Conservation (phyloP, 2,113 vertebrate species). For the rabbit (Oryctolagus cuniculus) region DNA sequence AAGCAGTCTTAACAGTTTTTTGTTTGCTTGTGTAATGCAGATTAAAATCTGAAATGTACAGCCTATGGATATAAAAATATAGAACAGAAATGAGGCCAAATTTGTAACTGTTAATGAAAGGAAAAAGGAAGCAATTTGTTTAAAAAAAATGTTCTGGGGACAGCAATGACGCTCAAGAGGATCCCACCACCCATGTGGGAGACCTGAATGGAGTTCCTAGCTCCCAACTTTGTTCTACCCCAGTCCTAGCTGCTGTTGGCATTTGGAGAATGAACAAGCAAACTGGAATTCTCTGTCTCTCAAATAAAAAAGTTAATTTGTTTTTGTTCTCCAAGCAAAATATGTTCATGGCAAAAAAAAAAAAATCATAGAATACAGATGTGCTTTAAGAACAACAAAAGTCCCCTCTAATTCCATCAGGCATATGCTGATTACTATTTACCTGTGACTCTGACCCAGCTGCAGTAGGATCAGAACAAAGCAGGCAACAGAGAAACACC, state of each 20-base stretch:
- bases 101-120: not conserved
- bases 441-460: not conserved
- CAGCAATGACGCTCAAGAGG: too few species aligned
- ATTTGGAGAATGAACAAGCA: too few species aligned
- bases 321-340: conserved; percentile 40
- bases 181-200: too few species aligned
- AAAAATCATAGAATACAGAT: not conserved
- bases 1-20: not conserved
- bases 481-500: not conserved
- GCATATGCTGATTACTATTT: not conserved
- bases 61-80: not conserved
- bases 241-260: too few species aligned
- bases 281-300: too few species aligned
- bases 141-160: not conserved
- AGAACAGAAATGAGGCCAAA: conserved; percentile 13
- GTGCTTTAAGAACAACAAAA: conserved; percentile 11
- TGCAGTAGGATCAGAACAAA: not conserved
- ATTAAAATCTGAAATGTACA: conserved; percentile 28
- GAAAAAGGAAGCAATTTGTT: not conserved
- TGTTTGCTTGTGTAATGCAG: not conserved
- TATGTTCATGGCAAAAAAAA: conserved; percentile 1
- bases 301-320: not conserved
- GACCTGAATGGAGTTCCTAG: too few species aligned
- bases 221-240: too few species aligned
- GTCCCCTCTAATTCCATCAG: not conserved